Evolutionary conservation across 2,888 invertebrate genomes (phyloP), one percentile per base, ranked within the genome.

Genomic region (Brachyopa scutellaris): DNA sequence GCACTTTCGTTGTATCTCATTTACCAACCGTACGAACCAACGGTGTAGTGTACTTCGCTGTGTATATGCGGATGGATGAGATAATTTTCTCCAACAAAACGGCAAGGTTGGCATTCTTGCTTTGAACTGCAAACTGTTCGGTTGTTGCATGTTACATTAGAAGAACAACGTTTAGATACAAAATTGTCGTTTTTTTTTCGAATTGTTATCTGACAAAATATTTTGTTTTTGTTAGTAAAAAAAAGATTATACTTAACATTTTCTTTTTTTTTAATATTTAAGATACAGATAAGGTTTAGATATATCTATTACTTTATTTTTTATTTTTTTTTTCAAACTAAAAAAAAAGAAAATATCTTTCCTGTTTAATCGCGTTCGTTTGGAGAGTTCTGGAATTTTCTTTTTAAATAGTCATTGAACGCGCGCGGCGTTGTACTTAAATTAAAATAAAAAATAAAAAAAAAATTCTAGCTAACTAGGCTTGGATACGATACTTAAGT

Each of bases 41-140:
- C 26, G 26, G 9, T 47, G 9, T 40, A 11, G 29, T 74, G 49
- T 70, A 69, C 42, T 61, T 33, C 38, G 31, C 36, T 64, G 49
- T 64, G 59, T 53, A 40, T 23, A 47, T 47, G 31, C 57, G 67
- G 29, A 62, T 64, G 69, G 59, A 61, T 74, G 61, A 51, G 79
- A 79, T 74, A 79, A 40, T 80, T 79, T 80, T 80, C 74, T 67
- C 62, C 69, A 70, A 61, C 67, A 61, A 79, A 84, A 59, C 78
- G 87, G 84, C 86, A 86, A 87, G 86, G 90, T 89, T 89, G 88
- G 90, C 88, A 90, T 90, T 90, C 90, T 89, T 89, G 90, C 86
- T 90, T 89, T 87, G 88, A 87, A 88, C 87, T 87, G 88, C 88
- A 89, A 89, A 86, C 88, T 85, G 90, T 88, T 87, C 89, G 90